These are phyloP conservation scores for Bothrops jararaca DNA, from an alignment of 2,113 vertebrate genomes.

Conservation along the genomic window DNA sequence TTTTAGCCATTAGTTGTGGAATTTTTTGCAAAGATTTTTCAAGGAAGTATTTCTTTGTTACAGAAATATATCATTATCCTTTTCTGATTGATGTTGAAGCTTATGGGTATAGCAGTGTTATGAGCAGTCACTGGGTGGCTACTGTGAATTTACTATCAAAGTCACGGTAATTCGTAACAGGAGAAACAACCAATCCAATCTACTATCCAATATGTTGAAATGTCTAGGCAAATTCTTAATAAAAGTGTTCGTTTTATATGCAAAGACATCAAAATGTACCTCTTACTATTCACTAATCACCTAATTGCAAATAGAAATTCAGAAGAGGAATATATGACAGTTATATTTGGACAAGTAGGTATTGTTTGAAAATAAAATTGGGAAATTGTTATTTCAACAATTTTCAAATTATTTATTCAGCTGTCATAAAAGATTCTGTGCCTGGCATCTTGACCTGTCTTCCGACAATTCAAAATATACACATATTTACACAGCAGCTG, in stretches of 20 bases:
- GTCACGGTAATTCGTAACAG: neutral
- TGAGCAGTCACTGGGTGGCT: neutral
- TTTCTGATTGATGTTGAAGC: neutral
- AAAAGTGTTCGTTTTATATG: neutral
- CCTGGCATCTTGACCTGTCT: neutral
- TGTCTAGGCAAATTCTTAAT: neutral
- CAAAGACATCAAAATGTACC: neutral
- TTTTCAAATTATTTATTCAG: neutral
- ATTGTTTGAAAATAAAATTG: neutral
- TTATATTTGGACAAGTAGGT: neutral
- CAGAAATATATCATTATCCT: neutral
- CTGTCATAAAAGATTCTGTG: neutral
- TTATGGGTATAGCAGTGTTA: neutral
- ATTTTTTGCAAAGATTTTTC: neutral
- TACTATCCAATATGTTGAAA: neutral
- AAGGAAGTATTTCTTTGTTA: neutral
- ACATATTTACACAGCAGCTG: neutral
- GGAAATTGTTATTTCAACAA: neutral
- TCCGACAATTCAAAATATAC: neutral
- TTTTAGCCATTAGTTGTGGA: neutral
- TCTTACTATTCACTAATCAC: neutral
- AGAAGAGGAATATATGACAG: neutral
- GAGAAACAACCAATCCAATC: neutral
- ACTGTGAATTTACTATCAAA: neutral
- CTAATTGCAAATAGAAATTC: neutral